Percentiles rank a stretch among this genome's conserved stretches.
Conservation (phyloP, 2,113 vertebrate species). For the Neotragus pygmaeus region DNA sequence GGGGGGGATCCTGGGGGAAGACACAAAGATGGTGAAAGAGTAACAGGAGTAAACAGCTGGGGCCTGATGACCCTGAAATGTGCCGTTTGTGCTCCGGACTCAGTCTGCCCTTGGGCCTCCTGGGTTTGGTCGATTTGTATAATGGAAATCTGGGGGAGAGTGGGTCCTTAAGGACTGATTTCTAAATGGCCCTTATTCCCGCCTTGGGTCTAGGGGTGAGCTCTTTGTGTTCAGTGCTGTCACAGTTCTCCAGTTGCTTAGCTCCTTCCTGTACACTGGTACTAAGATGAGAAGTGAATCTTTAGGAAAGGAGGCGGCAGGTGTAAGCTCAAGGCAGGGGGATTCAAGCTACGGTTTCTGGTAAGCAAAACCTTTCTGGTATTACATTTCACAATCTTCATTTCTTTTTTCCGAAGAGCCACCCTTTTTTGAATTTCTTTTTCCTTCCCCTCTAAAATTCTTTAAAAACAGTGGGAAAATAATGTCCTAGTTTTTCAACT, state of each 20-base stretch:
- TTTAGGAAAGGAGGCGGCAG: slow-evolving; percentile 78
- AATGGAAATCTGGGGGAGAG: not conserved
- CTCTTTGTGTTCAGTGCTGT: slow-evolving; percentile 71
- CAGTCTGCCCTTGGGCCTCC: not conserved
- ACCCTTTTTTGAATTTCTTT: slow-evolving; percentile 71
- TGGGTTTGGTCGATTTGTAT: slow-evolving; percentile 27
- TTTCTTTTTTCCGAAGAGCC: slow-evolving; percentile 74
- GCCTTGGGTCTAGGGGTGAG: slow-evolving; percentile 32
- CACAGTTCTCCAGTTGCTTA: slow-evolving; percentile 74
- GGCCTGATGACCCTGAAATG: not conserved
- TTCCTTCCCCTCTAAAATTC: slow-evolving; percentile 44
- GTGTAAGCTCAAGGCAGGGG: slow-evolving; percentile 88
- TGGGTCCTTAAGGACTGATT: slow-evolving; percentile 1
- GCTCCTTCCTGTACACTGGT: slow-evolving; percentile 75
- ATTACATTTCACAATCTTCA: slow-evolving; percentile 82
- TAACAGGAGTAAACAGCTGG: not conserved
- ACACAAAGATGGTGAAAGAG: not conserved
- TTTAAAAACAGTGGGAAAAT: not conserved
- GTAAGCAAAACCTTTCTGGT: slow-evolving; percentile 93
- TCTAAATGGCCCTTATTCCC: slow-evolving; percentile 20
- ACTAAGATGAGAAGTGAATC: slow-evolving; percentile 78
- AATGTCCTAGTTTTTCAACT: slow-evolving; percentile 39
- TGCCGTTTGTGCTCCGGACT: not conserved
- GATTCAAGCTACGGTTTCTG: slow-evolving; percentile 84
- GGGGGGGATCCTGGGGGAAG: not conserved